Evolutionary conservation across 1,140 invertebrate species (phyloP), one percentile per base, ranked within the genome.

Genomic region (Lordiphosa collinella): DNA sequence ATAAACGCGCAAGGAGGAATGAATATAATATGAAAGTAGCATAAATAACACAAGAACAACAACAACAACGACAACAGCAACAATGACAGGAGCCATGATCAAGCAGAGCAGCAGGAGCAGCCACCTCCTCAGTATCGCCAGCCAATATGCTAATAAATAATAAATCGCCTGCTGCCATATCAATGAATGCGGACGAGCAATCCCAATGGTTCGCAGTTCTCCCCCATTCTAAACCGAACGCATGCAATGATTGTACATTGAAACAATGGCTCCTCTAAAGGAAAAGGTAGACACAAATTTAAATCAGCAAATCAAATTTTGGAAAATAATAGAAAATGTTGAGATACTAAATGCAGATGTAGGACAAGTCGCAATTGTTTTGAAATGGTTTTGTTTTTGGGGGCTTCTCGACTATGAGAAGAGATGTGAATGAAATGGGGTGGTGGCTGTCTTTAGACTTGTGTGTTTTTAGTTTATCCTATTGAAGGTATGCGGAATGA

Each of bases 81-180:
- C 32, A 41, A 61, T 38, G 50, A 40, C 46, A 58, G 49, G 34
- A 67, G 58, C 62, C 51, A 52, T 41, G 57, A 48, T 31, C 40
- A 52, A 47, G 46, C 69, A 31, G 14, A 54, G 50, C 47, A 34
- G 14, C 57, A 35, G 48, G 14, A 40, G 25, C 50, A 35, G 13
- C 38, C 22, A 38, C 25, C 34, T 13, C 4, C 57, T 18, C 8
- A 49, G 48, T 8, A 8, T 5, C 25, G 25, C 25, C 62, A 58
- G 61, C 57, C 43, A 78, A 84, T 84, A 78, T 84, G 67, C 56
- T 85, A 84, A 84, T 84, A 84, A 84, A 84, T 84, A 84, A 84
- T 84, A 84, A 78, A 84, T 84, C 66, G 63, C 62, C 59, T 78
- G 68, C 72, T 84, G 71, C 59, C 76, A 84, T 84, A 84, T 84